These are phyloP conservation scores for Popillia japonica DNA, from an alignment of 1,140 invertebrate genomes.

Conservation along the genomic window DNA sequence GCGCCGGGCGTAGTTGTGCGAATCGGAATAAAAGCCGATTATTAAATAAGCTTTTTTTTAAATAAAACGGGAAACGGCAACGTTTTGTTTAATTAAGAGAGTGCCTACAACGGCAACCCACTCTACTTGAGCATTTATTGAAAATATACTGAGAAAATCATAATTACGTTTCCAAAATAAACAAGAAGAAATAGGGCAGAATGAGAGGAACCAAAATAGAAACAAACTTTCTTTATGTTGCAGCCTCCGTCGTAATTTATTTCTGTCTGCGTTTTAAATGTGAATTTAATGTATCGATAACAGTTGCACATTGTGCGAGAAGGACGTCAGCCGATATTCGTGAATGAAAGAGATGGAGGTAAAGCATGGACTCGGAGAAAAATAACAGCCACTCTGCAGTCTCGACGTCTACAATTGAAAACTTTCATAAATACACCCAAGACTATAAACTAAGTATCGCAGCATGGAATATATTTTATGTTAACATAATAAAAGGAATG, in stretches of 20 bases:
- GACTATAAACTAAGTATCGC: not conserved
- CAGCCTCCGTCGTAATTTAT: slow-evolving; percentile 31
- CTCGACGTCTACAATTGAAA: slow-evolving; percentile 3
- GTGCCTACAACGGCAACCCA: not conserved
- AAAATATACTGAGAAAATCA: not conserved
- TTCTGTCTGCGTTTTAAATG: slow-evolving; percentile 39
- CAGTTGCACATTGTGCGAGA: slow-evolving; percentile 33
- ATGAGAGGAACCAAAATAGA: not conserved
- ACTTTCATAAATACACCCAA: not conserved
- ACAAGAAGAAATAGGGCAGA: not conserved
- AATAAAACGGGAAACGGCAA: not conserved
- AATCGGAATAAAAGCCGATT: slow-evolving; percentile 4
- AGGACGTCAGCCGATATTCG: not conserved
- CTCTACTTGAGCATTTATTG: not conserved
- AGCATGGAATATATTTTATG: not conserved
- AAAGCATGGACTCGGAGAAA: not conserved
- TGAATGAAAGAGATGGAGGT: not conserved
- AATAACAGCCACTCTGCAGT: not conserved
- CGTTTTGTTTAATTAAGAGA: slow-evolving; percentile 19
- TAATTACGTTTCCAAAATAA: not conserved
- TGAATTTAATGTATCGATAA: slow-evolving; percentile 46
- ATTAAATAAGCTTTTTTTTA: slow-evolving; percentile 15
- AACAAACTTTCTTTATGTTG: not conserved
- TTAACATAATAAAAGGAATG: not conserved
- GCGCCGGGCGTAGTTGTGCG: not conserved